phyloP scores from a whole-genome alignment of 2,888 invertebrate genomes.

The Tetanocera ferruginea region DNA sequence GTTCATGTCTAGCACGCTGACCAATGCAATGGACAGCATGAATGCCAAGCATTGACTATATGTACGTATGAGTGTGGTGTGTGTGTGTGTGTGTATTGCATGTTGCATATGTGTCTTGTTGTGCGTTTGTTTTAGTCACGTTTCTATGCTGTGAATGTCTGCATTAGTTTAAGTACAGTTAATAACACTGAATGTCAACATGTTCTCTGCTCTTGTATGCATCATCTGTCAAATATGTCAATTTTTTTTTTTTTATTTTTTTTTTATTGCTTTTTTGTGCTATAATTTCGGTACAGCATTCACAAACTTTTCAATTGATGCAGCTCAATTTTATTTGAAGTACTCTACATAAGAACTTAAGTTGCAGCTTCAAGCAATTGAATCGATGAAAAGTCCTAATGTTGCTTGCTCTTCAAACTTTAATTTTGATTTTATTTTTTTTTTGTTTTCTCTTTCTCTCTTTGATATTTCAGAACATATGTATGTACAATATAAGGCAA shows the following conservation, averaged over 20 bases:
- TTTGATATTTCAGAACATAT: neutral
- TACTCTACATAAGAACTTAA: neutral
- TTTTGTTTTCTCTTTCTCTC: neutral
- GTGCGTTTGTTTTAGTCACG: constrained; percentile 11
- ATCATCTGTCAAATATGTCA: neutral
- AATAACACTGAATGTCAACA: constrained; percentile 21
- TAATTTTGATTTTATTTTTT: neutral
- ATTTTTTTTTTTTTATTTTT: neutral
- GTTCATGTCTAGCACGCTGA: neutral
- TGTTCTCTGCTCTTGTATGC: constrained; percentile 11
- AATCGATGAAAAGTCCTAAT: neutral
- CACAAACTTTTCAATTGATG: neutral
- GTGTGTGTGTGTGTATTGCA: neutral
- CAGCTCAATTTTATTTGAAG: neutral
- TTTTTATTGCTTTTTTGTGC: neutral
- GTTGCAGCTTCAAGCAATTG: neutral
- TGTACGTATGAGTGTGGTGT: neutral
- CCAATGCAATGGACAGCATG: neutral
- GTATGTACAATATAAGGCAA: no score
- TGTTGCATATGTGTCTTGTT: neutral
- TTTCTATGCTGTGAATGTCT: constrained; percentile 23
- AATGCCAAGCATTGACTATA: neutral
- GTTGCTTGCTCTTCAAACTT: neutral
- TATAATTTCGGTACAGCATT: neutral
- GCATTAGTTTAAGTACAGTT: constrained; percentile 28